Percentiles rank a stretch among this genome's conserved stretches.
phyloP scores from a whole-genome alignment of 2,888 invertebrate species.

The Amiota mariae region DNA sequence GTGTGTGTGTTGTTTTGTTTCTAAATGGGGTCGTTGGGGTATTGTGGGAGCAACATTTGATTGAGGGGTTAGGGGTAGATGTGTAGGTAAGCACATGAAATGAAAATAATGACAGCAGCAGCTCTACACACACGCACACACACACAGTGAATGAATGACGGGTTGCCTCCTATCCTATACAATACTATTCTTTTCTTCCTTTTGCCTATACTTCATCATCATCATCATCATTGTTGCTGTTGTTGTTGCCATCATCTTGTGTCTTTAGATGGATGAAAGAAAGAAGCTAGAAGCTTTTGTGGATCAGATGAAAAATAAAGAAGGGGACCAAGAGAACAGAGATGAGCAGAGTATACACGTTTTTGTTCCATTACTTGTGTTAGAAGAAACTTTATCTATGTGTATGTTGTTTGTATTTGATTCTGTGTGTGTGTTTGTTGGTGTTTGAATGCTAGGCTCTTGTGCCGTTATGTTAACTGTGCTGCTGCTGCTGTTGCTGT shows the following conservation, averaged over 20 bases:
- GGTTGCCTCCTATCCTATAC: too few species aligned
- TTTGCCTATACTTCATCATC: too few species aligned
- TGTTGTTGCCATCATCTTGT: too few species aligned
- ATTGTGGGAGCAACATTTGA: background rate
- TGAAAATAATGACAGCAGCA: constrained; percentile 58
- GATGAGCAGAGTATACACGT: too few species aligned
- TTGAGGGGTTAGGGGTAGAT: constrained; percentile 22
- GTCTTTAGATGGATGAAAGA: too few species aligned
- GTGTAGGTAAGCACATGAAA: constrained; percentile 44
- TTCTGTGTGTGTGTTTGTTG: background rate
- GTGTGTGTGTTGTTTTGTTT: constrained; percentile 37
- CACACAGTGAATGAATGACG: constrained; percentile 1
- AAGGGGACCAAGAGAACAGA: too few species aligned
- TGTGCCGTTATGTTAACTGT: constrained; percentile 19
- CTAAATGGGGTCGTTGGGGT: constrained; percentile 56
- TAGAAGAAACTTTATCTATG: background rate
- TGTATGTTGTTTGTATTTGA: background rate
- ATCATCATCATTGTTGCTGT: too few species aligned
- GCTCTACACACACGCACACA: too few species aligned
- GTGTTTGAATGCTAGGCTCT: background rate
- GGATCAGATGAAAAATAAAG: too few species aligned
- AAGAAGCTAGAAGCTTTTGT: too few species aligned
- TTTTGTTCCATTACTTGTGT: too few species aligned
- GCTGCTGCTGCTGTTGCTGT: background rate
- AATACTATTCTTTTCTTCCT: too few species aligned